A percentile compares a stretch with the other conserved stretches of the same genome.
Evolutionary conservation across 1,140 invertebrate species (phyloP).

Genomic region (Aphelenchoides fujianensis): DNA sequence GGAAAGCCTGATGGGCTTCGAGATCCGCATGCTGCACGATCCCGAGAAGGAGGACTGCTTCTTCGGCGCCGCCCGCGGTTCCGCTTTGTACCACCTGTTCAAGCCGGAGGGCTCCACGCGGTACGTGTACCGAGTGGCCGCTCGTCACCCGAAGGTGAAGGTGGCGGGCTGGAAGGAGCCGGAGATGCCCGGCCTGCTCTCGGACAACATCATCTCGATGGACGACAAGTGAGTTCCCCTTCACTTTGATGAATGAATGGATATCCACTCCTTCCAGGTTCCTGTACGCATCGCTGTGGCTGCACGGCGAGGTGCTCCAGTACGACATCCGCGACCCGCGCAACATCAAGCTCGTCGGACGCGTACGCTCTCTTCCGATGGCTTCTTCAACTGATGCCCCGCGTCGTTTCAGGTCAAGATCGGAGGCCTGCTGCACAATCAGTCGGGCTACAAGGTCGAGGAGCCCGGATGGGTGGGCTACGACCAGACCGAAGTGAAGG

Average conservation of each 20-base stretch:
- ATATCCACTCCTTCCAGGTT: no score
- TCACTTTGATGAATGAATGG: no score
- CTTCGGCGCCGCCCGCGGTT: constrained; percentile 77
- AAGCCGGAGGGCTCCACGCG: constrained; percentile 62
- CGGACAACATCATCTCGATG: constrained; percentile 87
- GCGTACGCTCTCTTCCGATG: no score
- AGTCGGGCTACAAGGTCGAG: background rate
- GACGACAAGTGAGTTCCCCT: no score
- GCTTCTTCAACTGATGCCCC: no score
- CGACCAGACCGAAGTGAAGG: constrained; percentile 69
- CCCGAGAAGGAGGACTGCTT: constrained; percentile 76
- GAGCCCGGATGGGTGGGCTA: background rate
- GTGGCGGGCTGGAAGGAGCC: constrained; percentile 68
- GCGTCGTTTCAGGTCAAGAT: constrained; percentile 71
- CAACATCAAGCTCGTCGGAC: constrained; percentile 77
- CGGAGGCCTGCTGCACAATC: constrained; percentile 21
- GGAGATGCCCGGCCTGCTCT: constrained; percentile 76
- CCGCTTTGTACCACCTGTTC: constrained; percentile 73
- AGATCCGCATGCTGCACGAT: constrained; percentile 88
- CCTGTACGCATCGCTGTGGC: constrained; percentile 85
- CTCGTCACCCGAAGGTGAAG: constrained; percentile 73
- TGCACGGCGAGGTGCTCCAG: constrained; percentile 80
- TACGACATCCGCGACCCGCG: constrained; percentile 82
- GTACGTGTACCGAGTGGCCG: constrained; percentile 74
- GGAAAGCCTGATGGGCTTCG: constrained; percentile 80